A percentile compares a stretch with the other conserved stretches of the same genome.
phyloP scores from a whole-genome alignment of 2,113 vertebrate genomes.

The Isurus oxyrinchus region DNA sequence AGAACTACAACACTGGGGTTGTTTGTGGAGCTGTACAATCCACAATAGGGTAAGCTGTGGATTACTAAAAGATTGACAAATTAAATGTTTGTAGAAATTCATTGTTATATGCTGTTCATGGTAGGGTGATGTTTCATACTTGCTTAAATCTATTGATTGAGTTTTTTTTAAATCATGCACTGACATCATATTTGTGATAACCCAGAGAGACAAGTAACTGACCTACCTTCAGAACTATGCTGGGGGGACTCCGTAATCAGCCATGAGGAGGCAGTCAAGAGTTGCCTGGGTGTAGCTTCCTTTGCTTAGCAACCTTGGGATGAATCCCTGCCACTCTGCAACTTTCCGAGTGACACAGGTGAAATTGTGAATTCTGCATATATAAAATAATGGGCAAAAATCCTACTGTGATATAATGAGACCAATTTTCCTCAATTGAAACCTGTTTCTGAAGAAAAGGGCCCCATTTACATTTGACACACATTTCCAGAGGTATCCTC shows the following conservation, averaged over 20 bases:
- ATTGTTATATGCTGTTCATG: not conserved
- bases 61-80: not conserved
- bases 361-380: not conserved
- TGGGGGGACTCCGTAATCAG: not conserved
- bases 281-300: not conserved
- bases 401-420: too few species aligned
- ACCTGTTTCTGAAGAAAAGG: not conserved
- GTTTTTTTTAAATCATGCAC: not conserved
- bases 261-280: not conserved
- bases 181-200: not conserved
- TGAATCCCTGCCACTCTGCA: not conserved
- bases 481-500: not conserved
- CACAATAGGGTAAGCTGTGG: not conserved
- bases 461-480: not conserved
- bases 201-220: not conserved
- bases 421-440: not conserved
- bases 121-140: not conserved
- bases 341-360: not conserved
- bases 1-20: not conserved
- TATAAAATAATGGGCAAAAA: not conserved
- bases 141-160: not conserved
- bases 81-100: not conserved
- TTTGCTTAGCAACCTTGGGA: not conserved
- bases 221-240: not conserved
- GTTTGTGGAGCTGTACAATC: not conserved